phyloP scores from a whole-genome alignment of 2,888 invertebrate species.

The Campaea margaritaria region DNA sequence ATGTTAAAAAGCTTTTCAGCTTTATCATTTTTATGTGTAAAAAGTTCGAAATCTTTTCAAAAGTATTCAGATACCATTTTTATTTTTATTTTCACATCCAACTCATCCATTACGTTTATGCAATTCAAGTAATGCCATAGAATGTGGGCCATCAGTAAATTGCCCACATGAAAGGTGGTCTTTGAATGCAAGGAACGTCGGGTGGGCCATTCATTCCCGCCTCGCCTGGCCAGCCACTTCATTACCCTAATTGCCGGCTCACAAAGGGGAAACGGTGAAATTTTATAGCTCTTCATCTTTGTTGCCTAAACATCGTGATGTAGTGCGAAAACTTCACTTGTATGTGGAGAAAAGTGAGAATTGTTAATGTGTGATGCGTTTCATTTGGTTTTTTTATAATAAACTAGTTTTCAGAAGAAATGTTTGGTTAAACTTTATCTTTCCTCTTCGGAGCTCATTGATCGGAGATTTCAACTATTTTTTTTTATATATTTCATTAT shows the following conservation, averaged over 20 bases:
- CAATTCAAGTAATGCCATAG: conserved; percentile 50
- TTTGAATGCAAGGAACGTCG: conserved; percentile 73
- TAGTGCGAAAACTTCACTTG: conserved; percentile 43
- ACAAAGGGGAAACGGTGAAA: conserved; percentile 79
- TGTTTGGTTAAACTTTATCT: no score
- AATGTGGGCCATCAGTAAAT: conserved; percentile 76
- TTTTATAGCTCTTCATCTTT: conserved; percentile 79
- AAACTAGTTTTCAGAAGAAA: no score
- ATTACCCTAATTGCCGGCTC: conserved; percentile 81
- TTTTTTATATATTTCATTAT: no score
- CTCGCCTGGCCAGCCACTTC: conserved; percentile 69
- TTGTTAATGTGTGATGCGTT: background rate
- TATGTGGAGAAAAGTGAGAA: background rate
- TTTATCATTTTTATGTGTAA: background rate
- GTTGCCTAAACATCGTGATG: conserved; percentile 55
- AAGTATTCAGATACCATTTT: background rate
- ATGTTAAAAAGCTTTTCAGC: conserved; percentile 6
- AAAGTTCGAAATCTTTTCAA: background rate
- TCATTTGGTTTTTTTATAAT: no score
- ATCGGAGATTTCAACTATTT: no score
- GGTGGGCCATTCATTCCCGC: conserved; percentile 75
- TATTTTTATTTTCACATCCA: conserved; percentile 41
- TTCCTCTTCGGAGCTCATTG: no score
- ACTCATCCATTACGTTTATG: conserved; percentile 61
- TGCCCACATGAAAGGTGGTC: conserved; percentile 82